These are phyloP conservation scores for Pyrrhosoma nymphula DNA, from an alignment of 2,888 invertebrate genomes.

Conservation along the genomic window DNA sequence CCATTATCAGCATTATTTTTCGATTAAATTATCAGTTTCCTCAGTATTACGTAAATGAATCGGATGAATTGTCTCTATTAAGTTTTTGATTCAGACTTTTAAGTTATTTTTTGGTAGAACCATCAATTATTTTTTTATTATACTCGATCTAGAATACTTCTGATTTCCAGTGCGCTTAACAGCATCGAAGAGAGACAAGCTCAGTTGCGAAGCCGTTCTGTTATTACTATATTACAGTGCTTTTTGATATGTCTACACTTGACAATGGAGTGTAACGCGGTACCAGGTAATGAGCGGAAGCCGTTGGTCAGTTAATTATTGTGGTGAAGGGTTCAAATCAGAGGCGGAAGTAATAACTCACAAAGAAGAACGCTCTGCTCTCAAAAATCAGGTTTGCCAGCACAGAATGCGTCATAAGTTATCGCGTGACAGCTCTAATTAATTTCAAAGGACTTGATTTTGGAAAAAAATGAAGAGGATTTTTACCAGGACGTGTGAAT, in stretches of 20 bases:
- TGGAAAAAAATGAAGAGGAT: not conserved
- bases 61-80: too few species aligned
- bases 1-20: not conserved
- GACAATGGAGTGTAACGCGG: too few species aligned
- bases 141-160: too few species aligned
- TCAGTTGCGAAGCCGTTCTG: too few species aligned
- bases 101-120: too few species aligned
- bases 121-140: too few species aligned
- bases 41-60: not conserved
- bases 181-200: too few species aligned
- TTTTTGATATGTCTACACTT: too few species aligned
- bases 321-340: not conserved
- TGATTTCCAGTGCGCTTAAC: too few species aligned
- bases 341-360: not conserved
- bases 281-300: too few species aligned
- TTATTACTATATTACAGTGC: too few species aligned
- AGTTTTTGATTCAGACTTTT: too few species aligned
- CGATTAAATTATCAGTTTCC: not conserved
- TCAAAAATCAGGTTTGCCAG: not conserved
- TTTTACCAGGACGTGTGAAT: not conserved
- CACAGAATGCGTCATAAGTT: not conserved
- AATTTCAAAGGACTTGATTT: not conserved
- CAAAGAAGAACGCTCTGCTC: not conserved
- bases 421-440: not conserved
- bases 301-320: not conserved